Conservation (phyloP, 37 sponge, comb jelly and placozoan species). For the Beroe ovata region DNA sequence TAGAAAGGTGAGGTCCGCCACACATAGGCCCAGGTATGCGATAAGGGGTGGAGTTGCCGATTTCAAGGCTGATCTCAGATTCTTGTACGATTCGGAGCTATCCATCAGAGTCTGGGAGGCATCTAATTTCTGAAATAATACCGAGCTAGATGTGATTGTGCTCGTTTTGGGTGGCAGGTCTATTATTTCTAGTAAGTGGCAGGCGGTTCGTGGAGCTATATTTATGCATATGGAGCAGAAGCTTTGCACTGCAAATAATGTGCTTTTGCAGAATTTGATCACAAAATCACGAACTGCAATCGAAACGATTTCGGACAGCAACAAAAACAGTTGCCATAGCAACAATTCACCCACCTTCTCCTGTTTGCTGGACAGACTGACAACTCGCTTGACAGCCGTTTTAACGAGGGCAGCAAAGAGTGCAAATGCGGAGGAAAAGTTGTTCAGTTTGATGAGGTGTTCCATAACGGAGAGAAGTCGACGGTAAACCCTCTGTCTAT, state of each 20-base stretch:
- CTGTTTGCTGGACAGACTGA: constrained; percentile 49
- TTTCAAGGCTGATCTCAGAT: constrained; percentile 20
- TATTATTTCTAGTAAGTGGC: too few species aligned
- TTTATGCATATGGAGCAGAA: too few species aligned
- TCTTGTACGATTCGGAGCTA: constrained; percentile 63
- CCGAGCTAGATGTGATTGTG: too few species aligned
- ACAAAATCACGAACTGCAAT: too few species aligned
- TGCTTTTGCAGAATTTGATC: too few species aligned
- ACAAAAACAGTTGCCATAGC: neutral
- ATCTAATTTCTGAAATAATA: constrained; percentile 19
- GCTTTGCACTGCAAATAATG: too few species aligned
- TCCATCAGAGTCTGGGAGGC: constrained; percentile 44
- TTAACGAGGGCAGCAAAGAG: constrained; percentile 46
- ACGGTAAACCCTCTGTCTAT: constrained; percentile 55
- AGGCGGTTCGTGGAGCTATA: too few species aligned
- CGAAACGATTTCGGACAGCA: too few species aligned
- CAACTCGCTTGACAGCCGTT: constrained; percentile 35
- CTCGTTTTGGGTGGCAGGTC: too few species aligned
- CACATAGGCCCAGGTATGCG: constrained; percentile 34
- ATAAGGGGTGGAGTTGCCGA: constrained; percentile 59
- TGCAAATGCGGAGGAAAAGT: constrained; percentile 65
- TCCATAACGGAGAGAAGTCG: constrained; percentile 54
- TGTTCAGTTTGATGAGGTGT: constrained; percentile 57
- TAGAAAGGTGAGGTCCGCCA: constrained; percentile 57
- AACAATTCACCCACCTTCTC: constrained; percentile 13